Evolutionary conservation across 1,140 invertebrate species (phyloP).

Genomic region (Cyclina sinensis): DNA sequence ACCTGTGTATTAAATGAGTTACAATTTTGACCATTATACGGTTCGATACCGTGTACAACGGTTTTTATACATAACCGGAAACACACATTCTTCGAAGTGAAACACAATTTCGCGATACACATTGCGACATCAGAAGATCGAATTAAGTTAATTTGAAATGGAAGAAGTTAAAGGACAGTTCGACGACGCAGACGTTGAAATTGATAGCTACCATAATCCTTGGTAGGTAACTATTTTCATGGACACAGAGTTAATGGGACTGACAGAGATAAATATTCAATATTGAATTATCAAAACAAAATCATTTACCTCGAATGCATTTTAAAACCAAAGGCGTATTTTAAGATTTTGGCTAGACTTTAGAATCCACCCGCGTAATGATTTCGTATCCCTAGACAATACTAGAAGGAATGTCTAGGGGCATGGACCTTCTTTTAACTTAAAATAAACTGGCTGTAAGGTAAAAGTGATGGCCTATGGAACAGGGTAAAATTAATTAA

Average conservation of each 20-base stretch:
- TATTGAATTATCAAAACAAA: neutral
- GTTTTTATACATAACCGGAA: no score
- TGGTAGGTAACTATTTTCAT: neutral
- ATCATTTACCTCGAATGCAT: neutral
- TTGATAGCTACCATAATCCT: neutral
- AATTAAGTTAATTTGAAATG: neutral
- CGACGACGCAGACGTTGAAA: neutral
- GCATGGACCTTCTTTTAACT: neutral
- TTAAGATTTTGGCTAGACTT: neutral
- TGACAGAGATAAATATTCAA: neutral
- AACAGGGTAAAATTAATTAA: neutral
- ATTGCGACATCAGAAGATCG: neutral
- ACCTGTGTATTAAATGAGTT: no score
- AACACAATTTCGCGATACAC: neutral
- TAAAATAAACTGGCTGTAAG: no score
- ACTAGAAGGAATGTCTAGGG: no score
- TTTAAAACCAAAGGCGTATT: neutral
- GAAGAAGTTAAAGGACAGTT: constrained; percentile 8
- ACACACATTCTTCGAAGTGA: neutral
- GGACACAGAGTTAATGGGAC: neutral
- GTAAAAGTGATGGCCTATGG: no score
- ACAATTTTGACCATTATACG: no score
- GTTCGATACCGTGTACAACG: no score
- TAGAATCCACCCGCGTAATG: no score
- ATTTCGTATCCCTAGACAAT: neutral